Base-by-base conservation (phyloP, 2,113 vertebrate species). In the Thalassarche chlororhynchos region DNA sequence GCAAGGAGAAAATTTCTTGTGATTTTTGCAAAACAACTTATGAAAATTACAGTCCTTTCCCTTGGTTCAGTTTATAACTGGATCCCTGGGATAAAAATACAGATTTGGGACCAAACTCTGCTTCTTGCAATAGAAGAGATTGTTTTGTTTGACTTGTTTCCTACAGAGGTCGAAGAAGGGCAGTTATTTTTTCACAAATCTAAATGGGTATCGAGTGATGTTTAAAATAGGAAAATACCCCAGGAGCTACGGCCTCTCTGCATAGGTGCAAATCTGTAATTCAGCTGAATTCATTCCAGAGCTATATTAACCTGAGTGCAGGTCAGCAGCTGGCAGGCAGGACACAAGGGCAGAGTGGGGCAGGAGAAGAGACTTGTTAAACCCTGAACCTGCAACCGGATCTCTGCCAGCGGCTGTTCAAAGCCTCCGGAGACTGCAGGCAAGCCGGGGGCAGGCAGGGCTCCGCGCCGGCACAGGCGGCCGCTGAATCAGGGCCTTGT, bases 241-340 rank as follows among this genome's bases (percentile, higher is more conserved):
- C 69, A 36, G 69, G 68, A 95, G 36, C 54, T 76, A 52, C 12
- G 21, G 66, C 34, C 44, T 84, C 51, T 84, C 75, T 17, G 49
- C 81, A 34, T 51, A 91, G 91, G 93, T 88, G 87, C 75, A 94
- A 97, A 96, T 69, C 81, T 85, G 58, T 80, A 64, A 40, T 82
- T 85, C 77, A 69, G 54, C 77, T 58, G 91, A 81, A 87, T 60
- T 91, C 44, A 42, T 49, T 79, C 49, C 74, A 61, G 77, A 77
- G 81, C 91, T 91, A 32, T 38, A 84, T 29, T 36, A 87, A 85
- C 62, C 80, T 66, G 89, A 70, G 31, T 2, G 14, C 23, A 26
- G 91, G 87, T 95, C 91, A 92, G 78, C 84, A 61, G 84, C 52
- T 28, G 84, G 69, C 78, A 40, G 55, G 34, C 19, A 21, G 91